phyloP scores from a whole-genome alignment of 2,797 vertebrate genomes.

The Enteromius treurensis region DNA sequence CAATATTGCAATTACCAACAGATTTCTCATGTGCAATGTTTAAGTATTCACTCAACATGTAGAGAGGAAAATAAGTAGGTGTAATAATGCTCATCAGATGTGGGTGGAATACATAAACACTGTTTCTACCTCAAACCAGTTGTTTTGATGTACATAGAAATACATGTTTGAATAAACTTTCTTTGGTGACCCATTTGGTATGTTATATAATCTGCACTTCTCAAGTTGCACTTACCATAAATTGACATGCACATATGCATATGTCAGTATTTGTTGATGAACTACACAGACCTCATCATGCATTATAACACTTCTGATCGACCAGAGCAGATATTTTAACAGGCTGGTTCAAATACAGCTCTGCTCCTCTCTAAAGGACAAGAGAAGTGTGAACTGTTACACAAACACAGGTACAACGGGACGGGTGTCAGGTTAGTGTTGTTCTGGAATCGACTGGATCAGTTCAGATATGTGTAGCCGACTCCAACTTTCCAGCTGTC shows the following conservation, averaged over 20 bases:
- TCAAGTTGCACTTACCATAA: background rate
- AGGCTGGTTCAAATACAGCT: conserved; percentile 9
- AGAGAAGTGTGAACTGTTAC: conserved; percentile 23
- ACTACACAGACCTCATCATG: background rate
- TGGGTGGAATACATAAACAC: conserved; percentile 17
- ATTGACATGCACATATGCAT: background rate
- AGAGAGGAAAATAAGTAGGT: background rate
- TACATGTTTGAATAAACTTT: conserved; percentile 17
- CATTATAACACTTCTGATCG: conserved; percentile 3
- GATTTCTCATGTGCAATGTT: background rate
- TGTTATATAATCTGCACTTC: background rate
- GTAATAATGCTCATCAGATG: background rate
- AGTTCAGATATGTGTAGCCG: conserved; percentile 39
- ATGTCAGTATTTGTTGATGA: background rate
- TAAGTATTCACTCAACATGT: background rate
- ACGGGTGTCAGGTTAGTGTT: conserved; percentile 46
- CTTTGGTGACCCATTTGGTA: background rate
- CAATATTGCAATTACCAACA: background rate
- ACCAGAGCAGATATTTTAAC: background rate
- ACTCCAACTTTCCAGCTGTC: conserved; percentile 47
- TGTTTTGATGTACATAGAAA: background rate
- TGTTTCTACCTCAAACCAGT: conserved; percentile 21
- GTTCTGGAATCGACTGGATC: conserved; percentile 43
- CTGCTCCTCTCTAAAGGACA: conserved; percentile 29
- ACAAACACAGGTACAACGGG: conserved; percentile 39